A percentile compares a stretch with the other conserved stretches of the same genome.
phyloP scores from a whole-genome alignment of 2,888 invertebrate species.

The Ectemnius continuus region DNA sequence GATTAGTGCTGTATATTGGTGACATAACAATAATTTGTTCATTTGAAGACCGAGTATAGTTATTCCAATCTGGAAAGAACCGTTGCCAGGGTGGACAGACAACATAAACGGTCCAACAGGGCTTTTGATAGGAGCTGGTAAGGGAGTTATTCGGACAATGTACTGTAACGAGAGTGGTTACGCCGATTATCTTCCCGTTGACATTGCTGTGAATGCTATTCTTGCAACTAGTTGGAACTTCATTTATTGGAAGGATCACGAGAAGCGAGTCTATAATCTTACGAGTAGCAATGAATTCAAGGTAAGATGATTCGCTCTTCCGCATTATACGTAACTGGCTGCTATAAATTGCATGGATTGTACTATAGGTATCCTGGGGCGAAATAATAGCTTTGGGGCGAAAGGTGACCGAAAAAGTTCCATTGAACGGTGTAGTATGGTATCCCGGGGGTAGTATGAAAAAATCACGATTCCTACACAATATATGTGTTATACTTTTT shows the following conservation, averaged over 20 bases:
- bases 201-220: slow-evolving; percentile 89
- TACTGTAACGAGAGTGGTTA: slow-evolving; percentile 88
- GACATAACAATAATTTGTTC: slow-evolving; percentile 3
- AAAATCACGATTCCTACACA: slow-evolving; percentile 86
- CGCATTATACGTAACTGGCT: neutral
- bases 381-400: slow-evolving; percentile 91
- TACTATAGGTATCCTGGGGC: slow-evolving; percentile 85
- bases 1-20: neutral
- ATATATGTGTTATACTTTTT: slow-evolving; percentile 90
- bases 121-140: slow-evolving; percentile 88
- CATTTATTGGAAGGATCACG: slow-evolving; percentile 79
- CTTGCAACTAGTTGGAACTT: slow-evolving; percentile 85
- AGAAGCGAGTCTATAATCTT: slow-evolving; percentile 84
- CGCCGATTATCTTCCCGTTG: slow-evolving; percentile 90
- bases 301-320: slow-evolving; percentile 71
- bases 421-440: slow-evolving; percentile 92
- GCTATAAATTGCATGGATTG: neutral
- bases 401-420: slow-evolving; percentile 88
- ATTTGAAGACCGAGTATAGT: slow-evolving; percentile 80
- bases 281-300: slow-evolving; percentile 90
- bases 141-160: slow-evolving; percentile 94
- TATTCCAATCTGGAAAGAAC: slow-evolving; percentile 92
- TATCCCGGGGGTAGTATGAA: slow-evolving; percentile 94
- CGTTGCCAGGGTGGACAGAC: slow-evolving; percentile 94
- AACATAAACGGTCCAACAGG: slow-evolving; percentile 96